Conservation (phyloP, 2,888 invertebrate species). For the Mactromeris polynyma region DNA sequence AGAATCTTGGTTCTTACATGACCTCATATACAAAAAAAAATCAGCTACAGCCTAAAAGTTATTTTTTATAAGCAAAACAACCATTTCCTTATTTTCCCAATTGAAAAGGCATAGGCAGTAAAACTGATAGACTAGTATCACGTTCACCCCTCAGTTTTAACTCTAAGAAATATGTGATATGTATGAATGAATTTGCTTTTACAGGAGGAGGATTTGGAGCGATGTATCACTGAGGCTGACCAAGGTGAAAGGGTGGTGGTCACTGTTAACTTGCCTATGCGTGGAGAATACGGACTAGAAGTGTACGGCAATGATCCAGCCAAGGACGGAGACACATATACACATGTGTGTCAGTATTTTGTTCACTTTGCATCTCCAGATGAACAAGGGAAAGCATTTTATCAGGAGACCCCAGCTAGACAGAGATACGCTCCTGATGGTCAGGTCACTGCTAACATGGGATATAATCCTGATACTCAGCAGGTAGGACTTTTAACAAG, state of each 20-base stretch:
- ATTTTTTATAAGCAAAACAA: too few relatives aligned
- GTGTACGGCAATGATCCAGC: slow-evolving; percentile 87
- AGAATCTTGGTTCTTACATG: too few relatives aligned
- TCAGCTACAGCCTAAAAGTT: too few relatives aligned
- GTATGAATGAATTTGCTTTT: too few relatives aligned
- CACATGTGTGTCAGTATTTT: slow-evolving; percentile 85
- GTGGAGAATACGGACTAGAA: slow-evolving; percentile 87
- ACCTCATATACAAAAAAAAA: too few relatives aligned
- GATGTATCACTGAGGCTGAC: slow-evolving; percentile 83
- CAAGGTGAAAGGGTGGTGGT: slow-evolving; percentile 81
- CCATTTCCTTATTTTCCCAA: too few relatives aligned
- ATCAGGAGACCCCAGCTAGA: slow-evolving; percentile 80
- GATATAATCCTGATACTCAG: slow-evolving; percentile 74
- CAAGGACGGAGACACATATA: slow-evolving; percentile 86
- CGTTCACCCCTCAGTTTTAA: too few relatives aligned
- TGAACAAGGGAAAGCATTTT: slow-evolving; percentile 81
- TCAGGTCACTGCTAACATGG: slow-evolving; percentile 59
- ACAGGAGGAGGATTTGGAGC: slow-evolving; percentile 84
- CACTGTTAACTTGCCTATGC: slow-evolving; percentile 82
- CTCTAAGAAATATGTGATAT: too few relatives aligned
- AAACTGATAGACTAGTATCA: too few relatives aligned
- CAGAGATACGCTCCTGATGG: slow-evolving; percentile 54
- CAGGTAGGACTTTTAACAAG: slow-evolving; percentile 72
- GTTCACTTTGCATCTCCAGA: slow-evolving; percentile 81
- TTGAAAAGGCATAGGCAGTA: too few relatives aligned